Evolutionary conservation across 2,888 invertebrate species (phyloP), one percentile per base, ranked within the genome.

Genomic region (Nemotelus nigrinus): DNA sequence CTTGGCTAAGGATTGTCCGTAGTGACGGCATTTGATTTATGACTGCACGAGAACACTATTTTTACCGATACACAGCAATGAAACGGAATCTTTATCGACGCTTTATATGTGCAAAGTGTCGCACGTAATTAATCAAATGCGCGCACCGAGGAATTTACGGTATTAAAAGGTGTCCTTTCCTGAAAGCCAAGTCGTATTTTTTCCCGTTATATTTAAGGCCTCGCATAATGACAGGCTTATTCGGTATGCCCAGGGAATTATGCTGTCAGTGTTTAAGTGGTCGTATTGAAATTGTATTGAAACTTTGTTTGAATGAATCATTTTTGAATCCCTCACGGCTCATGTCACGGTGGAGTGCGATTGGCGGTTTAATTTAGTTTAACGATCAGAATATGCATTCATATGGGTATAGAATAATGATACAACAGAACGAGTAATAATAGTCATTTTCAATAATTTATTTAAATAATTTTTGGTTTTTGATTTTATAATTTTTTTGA

Each of bases 51-150:
- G 39, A 63, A 41, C 63, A 63, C 63, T 63, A 25, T 63, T 63
- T 63, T 63, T 63, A 63, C 63, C 39, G 43, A 63, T 50, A 50
- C 6, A 8, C 50, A 50, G 50, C 50, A 50, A 50, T 50, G 41
- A 43, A 63, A 43, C 41, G 41, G 63, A 63, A 41, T 41, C 25
- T 63, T 63, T 63, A 63, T 63, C 25, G 63, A 41, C 43, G 60
- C 25, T 60, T 60, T 60, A 60, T 60, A 39, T 39, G 60, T 60
- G 50, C 50, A 50, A 60, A 25, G 25, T 60, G 60, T 39, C 60
- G 25, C n/a, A 60, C n/a, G 60, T 60, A 60, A 60, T 60, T 60
- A 60, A 60, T 60, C n/a, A 50, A 50, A 50, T 50, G 50, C 8
- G 50, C 8, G 50, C 25, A 25, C 5, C 50, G 50, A 50, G 50